A percentile compares a stretch with the other conserved stretches of the same genome.
These are phyloP conservation scores for Mormyrus iriodes DNA, from an alignment of 2,113 vertebrate species.

Conservation along the genomic window DNA sequence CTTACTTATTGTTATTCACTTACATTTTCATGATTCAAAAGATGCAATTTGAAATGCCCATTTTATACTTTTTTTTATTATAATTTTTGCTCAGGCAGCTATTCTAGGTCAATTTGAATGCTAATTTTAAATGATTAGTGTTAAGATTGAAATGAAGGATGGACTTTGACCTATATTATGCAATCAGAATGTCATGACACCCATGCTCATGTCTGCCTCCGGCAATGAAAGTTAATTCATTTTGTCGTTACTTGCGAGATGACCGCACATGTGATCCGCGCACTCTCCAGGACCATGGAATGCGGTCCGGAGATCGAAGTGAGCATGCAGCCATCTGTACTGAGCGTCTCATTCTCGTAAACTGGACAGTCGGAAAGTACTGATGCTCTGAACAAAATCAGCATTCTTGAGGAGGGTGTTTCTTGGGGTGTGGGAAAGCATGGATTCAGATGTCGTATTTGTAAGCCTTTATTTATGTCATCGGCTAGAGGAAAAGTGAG, in stretches of 20 bases:
- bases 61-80: not conserved
- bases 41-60: not conserved
- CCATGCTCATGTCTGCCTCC: not conserved
- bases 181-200: not conserved
- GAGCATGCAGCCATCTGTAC: not conserved
- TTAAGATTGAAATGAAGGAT: not conserved
- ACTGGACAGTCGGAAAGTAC: not conserved
- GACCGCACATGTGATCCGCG: not conserved
- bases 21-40: not conserved
- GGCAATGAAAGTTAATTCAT: not conserved
- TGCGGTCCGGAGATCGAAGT: not conserved
- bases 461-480: not conserved
- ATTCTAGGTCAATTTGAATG: not conserved
- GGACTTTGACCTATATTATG: not conserved
- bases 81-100: not conserved
- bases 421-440: not conserved
- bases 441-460: not conserved
- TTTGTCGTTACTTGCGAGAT: not conserved
- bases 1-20: not conserved
- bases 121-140: not conserved
- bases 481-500: not conserved
- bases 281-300: conserved; percentile 6
- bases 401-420: not conserved
- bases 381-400: not conserved
- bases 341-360: not conserved